Base-by-base conservation (phyloP, 2,797 vertebrate genomes). In the Margarornis squamiger region DNA sequence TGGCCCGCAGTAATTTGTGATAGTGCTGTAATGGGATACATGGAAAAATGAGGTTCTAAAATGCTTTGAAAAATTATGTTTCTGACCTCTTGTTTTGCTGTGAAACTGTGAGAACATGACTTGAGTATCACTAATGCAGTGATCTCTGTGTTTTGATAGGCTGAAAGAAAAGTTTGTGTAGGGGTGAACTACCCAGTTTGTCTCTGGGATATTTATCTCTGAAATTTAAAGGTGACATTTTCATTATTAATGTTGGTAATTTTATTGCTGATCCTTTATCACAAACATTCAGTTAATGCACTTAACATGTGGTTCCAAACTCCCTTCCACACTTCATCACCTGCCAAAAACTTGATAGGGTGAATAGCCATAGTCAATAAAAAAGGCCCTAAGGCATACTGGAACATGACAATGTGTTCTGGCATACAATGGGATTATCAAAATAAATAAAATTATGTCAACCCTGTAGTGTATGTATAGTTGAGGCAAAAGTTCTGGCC, bases 281-380 rank as follows among this genome's bases (percentile, higher is more conserved):
- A 67, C 74, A 95, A 92, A 90, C 63, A 87, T 67, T 92, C 68
- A 71, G 70, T 79, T 93, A 90, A 92, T 91, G 48, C 20, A 63
- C 34, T 86, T 93, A 82, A 19, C 1, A 0, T 86, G 49, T 29
- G 32, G 14, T 84, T 92, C 73, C 82, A 90, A 84, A 63, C 66
- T 93, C 29, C 54, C 62, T 93, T 82, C 85, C 59, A 86, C 8
- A 1, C 76, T 70, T 90, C 43, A 62, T 54, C 66, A 95, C 70
- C 70, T 95, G 89, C 73, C 95, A 91, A 86, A 93, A 90, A 4
- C 39, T 75, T 86, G 91, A 52, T 23, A 59, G 32, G 6, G 7
- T 81, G 39, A 95, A 66, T 65, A 57, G 29, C 51, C 26, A 19
- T 34, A 80, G 85, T 58, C 38, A 93, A 8, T 79, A 54, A 86